Conservation (phyloP, 2,888 invertebrate species). For the Heliothis peltigera region DNA sequence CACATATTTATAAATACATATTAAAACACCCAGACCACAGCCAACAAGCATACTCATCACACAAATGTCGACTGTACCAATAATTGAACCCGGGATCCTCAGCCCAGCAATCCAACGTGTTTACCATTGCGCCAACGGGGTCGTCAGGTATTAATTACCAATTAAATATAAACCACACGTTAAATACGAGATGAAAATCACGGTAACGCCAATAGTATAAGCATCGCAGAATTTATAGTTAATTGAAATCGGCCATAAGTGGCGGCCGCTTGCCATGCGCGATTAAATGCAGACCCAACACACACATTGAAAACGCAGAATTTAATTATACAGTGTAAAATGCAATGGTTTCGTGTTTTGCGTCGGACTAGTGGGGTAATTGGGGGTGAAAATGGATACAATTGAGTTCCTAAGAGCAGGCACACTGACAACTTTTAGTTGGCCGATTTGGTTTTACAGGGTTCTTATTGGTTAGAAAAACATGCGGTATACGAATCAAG, state of each 20-base stretch:
- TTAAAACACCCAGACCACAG: too few relatives aligned
- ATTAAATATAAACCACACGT: constrained; percentile 7
- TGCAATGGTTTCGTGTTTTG: constrained; percentile 40
- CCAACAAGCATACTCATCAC: too few relatives aligned
- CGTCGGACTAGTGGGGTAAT: not conserved
- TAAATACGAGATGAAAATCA: constrained; percentile 28
- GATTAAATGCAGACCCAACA: constrained; percentile 49
- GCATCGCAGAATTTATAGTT: constrained; percentile 33
- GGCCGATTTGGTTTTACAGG: too few relatives aligned
- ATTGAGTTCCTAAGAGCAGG: not conserved
- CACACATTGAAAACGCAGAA: constrained; percentile 25
- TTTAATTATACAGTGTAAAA: constrained; percentile 36
- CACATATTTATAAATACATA: too few relatives aligned
- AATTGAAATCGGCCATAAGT: constrained; percentile 44
- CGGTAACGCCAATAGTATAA: constrained; percentile 35
- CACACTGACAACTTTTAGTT: too few relatives aligned
- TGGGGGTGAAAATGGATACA: not conserved
- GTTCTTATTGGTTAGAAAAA: too few relatives aligned
- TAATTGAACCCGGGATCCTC: too few relatives aligned
- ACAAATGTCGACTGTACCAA: too few relatives aligned
- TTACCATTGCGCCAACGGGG: too few relatives aligned
- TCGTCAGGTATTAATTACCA: constrained; percentile 15
- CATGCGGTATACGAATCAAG: too few relatives aligned
- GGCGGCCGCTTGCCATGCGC: constrained; percentile 26
- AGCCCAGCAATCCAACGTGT: too few relatives aligned